A percentile compares a stretch with the other conserved stretches of the same genome.
Conservation (phyloP, 2,113 vertebrate genomes). For the Nycticebus coucang region DNA sequence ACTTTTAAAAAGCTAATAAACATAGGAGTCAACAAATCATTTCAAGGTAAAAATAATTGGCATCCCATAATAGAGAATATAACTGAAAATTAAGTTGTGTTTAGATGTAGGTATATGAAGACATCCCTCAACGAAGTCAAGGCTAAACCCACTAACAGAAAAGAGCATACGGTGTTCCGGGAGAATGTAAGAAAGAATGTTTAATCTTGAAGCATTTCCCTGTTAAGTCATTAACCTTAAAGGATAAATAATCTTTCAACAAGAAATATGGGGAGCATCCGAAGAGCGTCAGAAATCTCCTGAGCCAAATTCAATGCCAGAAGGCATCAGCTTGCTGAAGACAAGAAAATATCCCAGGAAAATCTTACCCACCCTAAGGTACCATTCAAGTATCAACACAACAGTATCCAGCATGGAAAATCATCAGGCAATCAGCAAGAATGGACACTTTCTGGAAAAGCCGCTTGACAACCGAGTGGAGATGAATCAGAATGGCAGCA, state of each 20-base stretch:
- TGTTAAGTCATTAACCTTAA: background rate
- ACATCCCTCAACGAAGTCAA: background rate
- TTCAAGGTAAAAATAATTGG: background rate
- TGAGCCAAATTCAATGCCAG: background rate
- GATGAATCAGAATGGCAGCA: background rate
- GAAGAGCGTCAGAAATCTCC: background rate
- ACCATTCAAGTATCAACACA: background rate
- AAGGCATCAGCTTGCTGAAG: background rate
- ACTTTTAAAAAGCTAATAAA: background rate
- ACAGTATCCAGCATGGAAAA: background rate
- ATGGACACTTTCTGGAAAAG: background rate
- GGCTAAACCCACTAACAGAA: background rate
- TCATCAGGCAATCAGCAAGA: too few species aligned
- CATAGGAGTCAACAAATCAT: background rate
- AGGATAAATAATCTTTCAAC: background rate
- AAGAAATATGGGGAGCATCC: background rate
- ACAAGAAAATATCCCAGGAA: background rate
- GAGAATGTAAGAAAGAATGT: background rate
- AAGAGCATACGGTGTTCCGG: background rate
- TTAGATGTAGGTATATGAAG: background rate
- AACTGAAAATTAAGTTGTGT: background rate
- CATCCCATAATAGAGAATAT: background rate
- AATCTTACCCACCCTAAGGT: background rate
- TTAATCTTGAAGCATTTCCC: background rate
- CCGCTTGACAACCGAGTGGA: background rate